phyloP scores from a whole-genome alignment of 2,113 vertebrate species.

The Nycticryphes semicollaris region DNA sequence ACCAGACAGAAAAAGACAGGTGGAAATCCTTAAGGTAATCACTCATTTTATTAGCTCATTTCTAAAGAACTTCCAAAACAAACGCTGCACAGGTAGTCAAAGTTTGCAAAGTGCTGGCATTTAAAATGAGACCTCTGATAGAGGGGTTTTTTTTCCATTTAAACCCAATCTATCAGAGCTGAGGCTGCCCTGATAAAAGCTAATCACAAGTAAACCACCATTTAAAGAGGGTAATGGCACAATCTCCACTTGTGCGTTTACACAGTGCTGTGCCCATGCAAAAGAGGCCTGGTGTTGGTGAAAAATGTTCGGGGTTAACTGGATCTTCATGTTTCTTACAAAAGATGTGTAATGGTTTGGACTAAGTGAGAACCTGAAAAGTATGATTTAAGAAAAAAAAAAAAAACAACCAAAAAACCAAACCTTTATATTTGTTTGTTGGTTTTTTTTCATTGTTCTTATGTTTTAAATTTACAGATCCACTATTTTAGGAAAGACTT shows the following conservation, averaged over 20 bases:
- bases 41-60: background rate
- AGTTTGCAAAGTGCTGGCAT: background rate
- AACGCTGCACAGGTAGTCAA: background rate
- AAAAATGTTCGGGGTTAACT: background rate
- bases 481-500: slow-evolving; percentile 90
- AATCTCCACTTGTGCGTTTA: background rate
- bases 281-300: background rate
- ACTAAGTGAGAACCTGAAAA: background rate
- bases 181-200: background rate
- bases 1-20: slow-evolving; percentile 82
- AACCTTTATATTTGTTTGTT: background rate
- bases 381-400: background rate
- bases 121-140: background rate
- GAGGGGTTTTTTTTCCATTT: background rate
- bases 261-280: background rate
- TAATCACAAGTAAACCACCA: background rate
- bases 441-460: background rate
- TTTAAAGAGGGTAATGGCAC: background rate
- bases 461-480: slow-evolving; percentile 76
- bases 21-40: slow-evolving; percentile 81
- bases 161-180: background rate
- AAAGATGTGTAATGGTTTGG: background rate
- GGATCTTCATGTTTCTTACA: background rate
- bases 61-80: background rate
- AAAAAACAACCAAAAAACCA: background rate